Base-by-base conservation (phyloP, 2,888 invertebrate species). In the Pheosia tremula region DNA sequence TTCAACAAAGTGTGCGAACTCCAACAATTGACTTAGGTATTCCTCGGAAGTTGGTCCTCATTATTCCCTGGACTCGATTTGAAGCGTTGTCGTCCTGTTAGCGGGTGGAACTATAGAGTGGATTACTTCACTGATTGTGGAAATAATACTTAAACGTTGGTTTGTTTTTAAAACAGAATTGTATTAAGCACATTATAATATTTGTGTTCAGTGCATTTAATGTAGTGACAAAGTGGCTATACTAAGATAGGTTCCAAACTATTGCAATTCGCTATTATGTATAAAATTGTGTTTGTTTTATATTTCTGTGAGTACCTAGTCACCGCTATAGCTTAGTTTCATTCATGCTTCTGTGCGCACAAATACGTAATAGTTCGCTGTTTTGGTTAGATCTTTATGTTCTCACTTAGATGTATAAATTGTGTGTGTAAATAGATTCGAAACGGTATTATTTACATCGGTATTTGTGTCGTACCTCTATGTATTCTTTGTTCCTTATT, bases 21-120 rank as follows among this genome's bases (percentile, higher is more conserved):
- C 61, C 58, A 66, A 64, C 77, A 79, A 78, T 76, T 73, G 74
- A 70, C 72, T 80, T 74, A 68, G 70, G 58, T 56, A 64, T 65
- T 62, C 60, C 67, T 57, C 43, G 64, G 56, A 67, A 75, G 73
- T 81, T 77, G 58, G 60, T 58, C 61, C 72, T 72, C 74, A 80
- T 82, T 82, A 80, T 75, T 62, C 68, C 64, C 68, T 56, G 45
- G 67, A 59, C 60, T 58, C 6, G 38, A 57, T 64, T 57, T 59
- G 52, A 49, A 61, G 41, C 36, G n/a, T 53, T 43, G 7, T 10
- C 55, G 39, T 5, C 8, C n/a, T 55, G 39, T 55, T 55, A 55
- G 55, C 39, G 55, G n/a, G 10, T 55, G 39, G 38, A 53, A 37
- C 24, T 37, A 39, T 38, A 39, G 39, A 55, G n/a, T 39, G 39